phyloP scores from a whole-genome alignment of 2,113 vertebrate species.

The Xerus inauris region DNA sequence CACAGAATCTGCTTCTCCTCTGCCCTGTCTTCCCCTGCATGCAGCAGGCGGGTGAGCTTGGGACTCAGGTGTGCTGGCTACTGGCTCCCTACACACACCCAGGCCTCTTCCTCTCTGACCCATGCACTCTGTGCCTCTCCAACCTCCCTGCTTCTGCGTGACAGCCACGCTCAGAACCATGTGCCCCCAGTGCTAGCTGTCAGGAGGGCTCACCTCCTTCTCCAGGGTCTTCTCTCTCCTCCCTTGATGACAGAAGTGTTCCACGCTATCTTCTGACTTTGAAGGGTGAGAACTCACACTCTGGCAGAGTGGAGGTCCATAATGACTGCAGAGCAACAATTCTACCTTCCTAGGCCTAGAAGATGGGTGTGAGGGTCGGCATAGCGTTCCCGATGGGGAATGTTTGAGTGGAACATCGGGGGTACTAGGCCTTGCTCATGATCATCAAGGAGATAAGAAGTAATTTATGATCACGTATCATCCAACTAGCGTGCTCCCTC shows the following conservation, averaged over 20 bases:
- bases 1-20: background rate
- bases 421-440: background rate
- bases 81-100: background rate
- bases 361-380: no score
- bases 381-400: background rate
- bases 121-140: background rate
- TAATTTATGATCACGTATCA: background rate
- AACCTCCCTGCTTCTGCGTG: background rate
- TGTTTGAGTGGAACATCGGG: background rate
- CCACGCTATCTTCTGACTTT: background rate
- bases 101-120: no score
- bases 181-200: rapidly evolving
- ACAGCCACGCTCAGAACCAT: background rate
- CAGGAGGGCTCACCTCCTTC: background rate
- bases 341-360: background rate
- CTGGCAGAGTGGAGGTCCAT: background rate
- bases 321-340: background rate
- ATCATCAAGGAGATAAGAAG: background rate
- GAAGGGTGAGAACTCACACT: background rate
- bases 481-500: background rate
- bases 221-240: background rate
- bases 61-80: background rate
- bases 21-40: rapidly evolving
- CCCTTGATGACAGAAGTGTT: rapidly evolving
- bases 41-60: background rate